Base-by-base conservation (phyloP, 2,113 vertebrate species). In the Toxotes jaculatrix region DNA sequence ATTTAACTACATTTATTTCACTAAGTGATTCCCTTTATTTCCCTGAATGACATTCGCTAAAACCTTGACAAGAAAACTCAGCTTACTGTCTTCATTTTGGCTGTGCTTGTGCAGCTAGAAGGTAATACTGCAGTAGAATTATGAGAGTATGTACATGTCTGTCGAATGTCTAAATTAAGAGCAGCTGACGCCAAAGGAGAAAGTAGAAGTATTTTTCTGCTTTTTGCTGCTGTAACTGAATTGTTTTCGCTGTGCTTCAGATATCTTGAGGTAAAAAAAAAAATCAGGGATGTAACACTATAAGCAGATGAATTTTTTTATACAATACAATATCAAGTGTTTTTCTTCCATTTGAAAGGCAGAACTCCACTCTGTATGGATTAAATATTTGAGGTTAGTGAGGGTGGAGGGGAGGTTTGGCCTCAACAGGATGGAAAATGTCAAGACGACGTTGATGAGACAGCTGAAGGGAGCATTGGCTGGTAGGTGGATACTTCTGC, bases 361-460 rank as follows among this genome's bases (percentile, higher is more conserved):
- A 14, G 38, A 60, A 31, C 31, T 76, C 19, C 14, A 65, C 60
- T 57, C 42, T 7, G 43, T 60, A 56, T 57, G 10, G 45, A 19
- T 45, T 49, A 27, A 56, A 74, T 71, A 49, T 61, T 1, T 63
- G 59, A 4, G 49, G 56, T 72, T 55, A 42, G 40, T n/a, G 47
- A 72, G 47, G 53, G 19, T 21, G 19, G 34, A 66, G 10, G 6
- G 5, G 38, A 38, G 71, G 23, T 80, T 80, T 82, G 65, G 72
- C 27, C 34, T 40, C 11, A 4, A 45, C 7, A 27, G 23, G 73
- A 73, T 14, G 62, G 23, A 80, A 88, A 89, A 80, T 60, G 57
- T 64, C 77, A 80, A 51, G 49, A 63, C 34, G 49, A 62, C 65
- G 47, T 63, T 36, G 21, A 57, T 61, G 74, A 82, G 47, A 70